A percentile compares a stretch with the other conserved stretches of the same genome.
These are phyloP conservation scores for Astatotilapia flaviijosephi DNA, from an alignment of 2,113 vertebrate genomes.

Conservation along the genomic window DNA sequence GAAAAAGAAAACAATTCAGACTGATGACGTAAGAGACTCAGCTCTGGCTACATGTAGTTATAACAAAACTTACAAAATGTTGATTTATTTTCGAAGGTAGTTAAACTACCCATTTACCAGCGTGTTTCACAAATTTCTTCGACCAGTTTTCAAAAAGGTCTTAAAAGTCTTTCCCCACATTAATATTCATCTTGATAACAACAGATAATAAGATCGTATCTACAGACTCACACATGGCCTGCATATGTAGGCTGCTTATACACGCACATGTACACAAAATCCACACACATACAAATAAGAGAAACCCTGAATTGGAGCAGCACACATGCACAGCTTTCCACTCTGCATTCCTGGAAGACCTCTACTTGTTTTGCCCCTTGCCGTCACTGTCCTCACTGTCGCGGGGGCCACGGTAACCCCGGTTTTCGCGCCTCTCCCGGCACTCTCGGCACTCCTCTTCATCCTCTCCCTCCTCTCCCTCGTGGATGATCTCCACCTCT, in stretches of 20 bases:
- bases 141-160: background rate
- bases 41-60: background rate
- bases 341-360: background rate
- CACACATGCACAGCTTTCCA: background rate
- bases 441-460: slow-evolving; percentile 60
- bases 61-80: background rate
- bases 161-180: background rate
- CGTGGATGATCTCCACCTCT: slow-evolving; percentile 82
- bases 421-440: slow-evolving; percentile 40
- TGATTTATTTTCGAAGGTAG: background rate
- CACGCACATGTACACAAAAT: background rate
- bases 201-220: background rate
- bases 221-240: background rate
- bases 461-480: slow-evolving; percentile 49
- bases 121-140: background rate
- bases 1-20: background rate
- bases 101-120: background rate
- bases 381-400: slow-evolving; percentile 33
- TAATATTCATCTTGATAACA: background rate
- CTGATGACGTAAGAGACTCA: background rate
- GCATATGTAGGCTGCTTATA: background rate
- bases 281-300: background rate
- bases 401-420: slow-evolving; percentile 18
- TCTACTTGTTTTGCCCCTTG: slow-evolving; percentile 62
- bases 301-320: slow-evolving; percentile 6